These are phyloP conservation scores for Euphysa ruthae DNA, from an alignment of 30 jellyfish, hydroid and myxozoan genomes.

Conservation along the genomic window DNA sequence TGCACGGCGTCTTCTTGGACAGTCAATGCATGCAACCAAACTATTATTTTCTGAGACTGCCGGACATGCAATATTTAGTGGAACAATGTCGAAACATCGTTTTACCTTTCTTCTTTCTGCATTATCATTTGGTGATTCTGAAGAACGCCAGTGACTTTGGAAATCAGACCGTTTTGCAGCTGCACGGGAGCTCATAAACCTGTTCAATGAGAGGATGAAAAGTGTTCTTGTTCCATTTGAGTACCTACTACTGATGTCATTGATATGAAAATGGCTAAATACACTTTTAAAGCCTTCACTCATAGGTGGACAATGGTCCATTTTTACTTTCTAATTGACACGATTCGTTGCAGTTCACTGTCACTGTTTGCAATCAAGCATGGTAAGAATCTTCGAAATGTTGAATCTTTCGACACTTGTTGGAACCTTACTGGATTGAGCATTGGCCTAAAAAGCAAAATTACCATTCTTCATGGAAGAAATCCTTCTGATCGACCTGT, in stretches of 20 bases:
- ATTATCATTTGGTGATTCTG: slow-evolving; percentile 4
- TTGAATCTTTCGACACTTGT: not conserved
- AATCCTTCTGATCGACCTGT: no score
- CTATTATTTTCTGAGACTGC: not conserved
- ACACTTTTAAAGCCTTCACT: slow-evolving; percentile 9
- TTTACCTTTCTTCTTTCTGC: not conserved
- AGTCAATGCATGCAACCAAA: not conserved
- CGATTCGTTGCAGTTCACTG: slow-evolving; percentile 19
- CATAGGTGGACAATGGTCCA: slow-evolving; percentile 40
- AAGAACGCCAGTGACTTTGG: slow-evolving; percentile 12
- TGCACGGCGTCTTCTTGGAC: slow-evolving; percentile 22
- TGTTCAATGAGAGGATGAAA: no score
- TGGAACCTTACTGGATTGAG: no score
- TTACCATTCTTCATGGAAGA: no score
- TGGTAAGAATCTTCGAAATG: not conserved
- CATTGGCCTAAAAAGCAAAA: no score
- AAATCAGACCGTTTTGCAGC: slow-evolving; percentile 20
- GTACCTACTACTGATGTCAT: slow-evolving; percentile 6
- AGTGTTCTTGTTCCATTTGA: not conserved
- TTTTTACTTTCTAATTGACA: slow-evolving; percentile 33
- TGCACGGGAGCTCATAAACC: not conserved
- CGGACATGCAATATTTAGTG: not conserved
- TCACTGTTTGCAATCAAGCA: slow-evolving; percentile 26
- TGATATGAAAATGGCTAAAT: slow-evolving; percentile 11
- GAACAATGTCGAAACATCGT: not conserved